These are phyloP conservation scores for Athene cunicularia DNA, from an alignment of 2,113 vertebrate species.

Conservation along the genomic window DNA sequence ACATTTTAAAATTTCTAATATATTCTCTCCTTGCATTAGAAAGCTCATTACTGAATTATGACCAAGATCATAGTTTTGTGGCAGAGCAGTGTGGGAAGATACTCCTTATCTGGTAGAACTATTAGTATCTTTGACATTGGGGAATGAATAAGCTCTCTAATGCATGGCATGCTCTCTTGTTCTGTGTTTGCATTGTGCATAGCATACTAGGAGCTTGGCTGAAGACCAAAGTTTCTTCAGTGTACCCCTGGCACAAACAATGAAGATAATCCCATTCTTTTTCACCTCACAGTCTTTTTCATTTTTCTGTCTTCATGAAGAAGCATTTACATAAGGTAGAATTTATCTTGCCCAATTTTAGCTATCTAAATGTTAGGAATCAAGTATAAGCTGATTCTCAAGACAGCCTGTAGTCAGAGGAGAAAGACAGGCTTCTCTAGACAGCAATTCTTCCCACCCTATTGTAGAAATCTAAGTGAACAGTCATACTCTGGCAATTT, in stretches of 20 bases:
- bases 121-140: background rate
- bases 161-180: background rate
- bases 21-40: background rate
- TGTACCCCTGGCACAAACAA: background rate
- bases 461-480: background rate
- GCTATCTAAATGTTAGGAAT: constrained; percentile 21
- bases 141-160: background rate
- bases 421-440: background rate
- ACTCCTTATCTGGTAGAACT: background rate
- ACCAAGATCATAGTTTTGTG: background rate
- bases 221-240: background rate
- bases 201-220: rapidly evolving
- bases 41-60: background rate
- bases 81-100: background rate
- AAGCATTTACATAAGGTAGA: background rate
- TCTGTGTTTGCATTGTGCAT: background rate
- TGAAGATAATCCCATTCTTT: background rate
- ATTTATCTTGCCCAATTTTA: constrained; percentile 55
- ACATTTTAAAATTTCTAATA: background rate
- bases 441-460: background rate
- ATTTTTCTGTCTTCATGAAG: background rate
- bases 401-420: background rate
- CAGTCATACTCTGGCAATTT: background rate
- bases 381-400: background rate
- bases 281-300: background rate